Evolutionary conservation across 2,797 vertebrate genomes (phyloP).

Genomic region (Buceros bicornis): DNA sequence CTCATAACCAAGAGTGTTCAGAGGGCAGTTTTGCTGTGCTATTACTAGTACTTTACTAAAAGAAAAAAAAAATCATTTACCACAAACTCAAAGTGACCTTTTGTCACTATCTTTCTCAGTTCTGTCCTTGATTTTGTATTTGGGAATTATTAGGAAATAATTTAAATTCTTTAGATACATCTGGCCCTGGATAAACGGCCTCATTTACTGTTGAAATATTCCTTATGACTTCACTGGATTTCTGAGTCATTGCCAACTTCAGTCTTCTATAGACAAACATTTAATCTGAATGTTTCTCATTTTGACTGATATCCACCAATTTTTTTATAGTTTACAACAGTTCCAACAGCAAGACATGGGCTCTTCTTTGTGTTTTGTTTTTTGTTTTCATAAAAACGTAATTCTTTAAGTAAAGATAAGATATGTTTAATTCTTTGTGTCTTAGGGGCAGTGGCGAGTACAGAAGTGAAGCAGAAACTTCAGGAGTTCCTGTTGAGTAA

Average conservation of each 20-base stretch:
- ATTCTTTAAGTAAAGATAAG: not conserved
- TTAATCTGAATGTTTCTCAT: constrained; percentile 13
- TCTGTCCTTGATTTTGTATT: constrained; percentile 5
- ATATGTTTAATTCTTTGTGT: constrained; percentile 43
- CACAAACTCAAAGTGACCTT: constrained; percentile 11
- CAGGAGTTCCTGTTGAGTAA: constrained; percentile 99
- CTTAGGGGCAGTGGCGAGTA: constrained; percentile 96
- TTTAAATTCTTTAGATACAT: constrained; percentile 57
- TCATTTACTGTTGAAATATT: constrained; percentile 42
- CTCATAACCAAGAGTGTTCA: not conserved
- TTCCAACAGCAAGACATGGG: not conserved
- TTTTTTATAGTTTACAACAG: not conserved
- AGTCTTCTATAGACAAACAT: not conserved
- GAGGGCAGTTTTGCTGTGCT: not conserved
- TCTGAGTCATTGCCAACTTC: not conserved
- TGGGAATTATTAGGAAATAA: constrained; percentile 40
- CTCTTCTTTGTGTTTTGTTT: not conserved
- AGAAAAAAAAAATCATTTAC: not conserved
- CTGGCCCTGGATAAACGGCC: constrained; percentile 30
- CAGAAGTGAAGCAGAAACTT: constrained; percentile 98
- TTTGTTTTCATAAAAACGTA: not conserved
- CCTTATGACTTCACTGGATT: constrained; percentile 19
- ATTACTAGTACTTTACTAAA: not conserved
- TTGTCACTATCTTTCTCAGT: constrained; percentile 8
- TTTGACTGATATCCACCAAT: constrained; percentile 1